A percentile compares a stretch with the other conserved stretches of the same genome.
These are phyloP conservation scores for Aricia artaxerxes DNA, from an alignment of 2,888 invertebrate species.

Conservation along the genomic window DNA sequence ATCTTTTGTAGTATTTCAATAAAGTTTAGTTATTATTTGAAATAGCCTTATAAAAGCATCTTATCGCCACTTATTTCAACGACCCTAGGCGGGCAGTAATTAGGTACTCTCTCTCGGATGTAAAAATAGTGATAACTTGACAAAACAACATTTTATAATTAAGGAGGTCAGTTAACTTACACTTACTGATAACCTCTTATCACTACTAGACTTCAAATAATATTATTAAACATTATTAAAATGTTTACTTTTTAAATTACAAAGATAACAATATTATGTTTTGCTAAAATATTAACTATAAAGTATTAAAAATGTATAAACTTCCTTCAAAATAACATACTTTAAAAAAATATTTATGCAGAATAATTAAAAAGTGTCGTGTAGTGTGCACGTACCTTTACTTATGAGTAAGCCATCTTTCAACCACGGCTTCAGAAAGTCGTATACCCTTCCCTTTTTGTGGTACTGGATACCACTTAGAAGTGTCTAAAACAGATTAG, in stretches of 20 bases:
- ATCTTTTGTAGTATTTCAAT: too few species aligned
- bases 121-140: background rate
- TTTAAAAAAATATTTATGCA: background rate
- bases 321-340: too few species aligned
- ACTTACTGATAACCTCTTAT: background rate
- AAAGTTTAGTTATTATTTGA: too few species aligned
- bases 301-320: too few species aligned
- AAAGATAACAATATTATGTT: too few species aligned
- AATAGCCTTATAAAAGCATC: too few species aligned
- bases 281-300: too few species aligned
- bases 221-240: too few species aligned
- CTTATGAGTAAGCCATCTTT: conserved; percentile 77
- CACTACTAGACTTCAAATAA: background rate
- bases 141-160: too few species aligned
- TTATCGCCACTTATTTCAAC: too few species aligned
- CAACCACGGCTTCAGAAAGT: conserved; percentile 73
- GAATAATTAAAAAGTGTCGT: background rate
- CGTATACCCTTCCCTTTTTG: conserved; percentile 75
- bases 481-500: conserved; percentile 57
- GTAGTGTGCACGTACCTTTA: conserved; percentile 48
- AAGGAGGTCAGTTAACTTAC: too few species aligned
- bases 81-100: background rate
- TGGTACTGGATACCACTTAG: conserved; percentile 71
- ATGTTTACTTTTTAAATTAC: too few species aligned
- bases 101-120: background rate